Evolutionary conservation across 37 sponge, comb jelly and placozoan species (phyloP).

Genomic region (Ephydatia muelleri): DNA sequence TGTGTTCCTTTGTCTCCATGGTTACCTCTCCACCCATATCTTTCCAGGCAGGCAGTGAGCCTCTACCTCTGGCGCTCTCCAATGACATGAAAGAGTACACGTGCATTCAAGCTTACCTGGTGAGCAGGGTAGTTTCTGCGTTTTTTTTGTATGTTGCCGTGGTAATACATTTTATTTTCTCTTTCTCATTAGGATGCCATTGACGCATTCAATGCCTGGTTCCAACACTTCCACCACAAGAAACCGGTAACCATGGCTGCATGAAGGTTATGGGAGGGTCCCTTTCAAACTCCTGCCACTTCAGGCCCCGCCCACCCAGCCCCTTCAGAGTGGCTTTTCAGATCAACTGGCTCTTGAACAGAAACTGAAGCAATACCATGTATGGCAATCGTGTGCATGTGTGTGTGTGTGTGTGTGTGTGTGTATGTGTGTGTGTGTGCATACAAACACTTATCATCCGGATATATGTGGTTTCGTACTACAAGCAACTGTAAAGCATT

Average conservation of each 20-base stretch:
- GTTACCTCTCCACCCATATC: background rate
- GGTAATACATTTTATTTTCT: conserved; percentile 2
- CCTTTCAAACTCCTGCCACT: background rate
- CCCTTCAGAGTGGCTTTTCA: conserved; percentile 25
- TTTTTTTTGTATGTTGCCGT: background rate
- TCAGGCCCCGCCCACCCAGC: conserved; percentile 6
- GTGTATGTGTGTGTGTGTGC: conserved; percentile 27
- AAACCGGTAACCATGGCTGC: conserved; percentile 66
- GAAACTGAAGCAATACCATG: conserved; percentile 42
- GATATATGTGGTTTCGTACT: too few species aligned
- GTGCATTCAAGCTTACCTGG: conserved; percentile 88
- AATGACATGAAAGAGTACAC: conserved; percentile 81
- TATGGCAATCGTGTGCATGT: conserved; percentile 18
- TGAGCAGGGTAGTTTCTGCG: too few species aligned
- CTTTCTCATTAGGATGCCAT: conserved; percentile 58
- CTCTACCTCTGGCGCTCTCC: conserved; percentile 26
- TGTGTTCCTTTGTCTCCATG: background rate
- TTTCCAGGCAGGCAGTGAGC: conserved; percentile 32
- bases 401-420: conserved; percentile 38
- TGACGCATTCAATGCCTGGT: conserved; percentile 70
- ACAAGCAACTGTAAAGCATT: too few species aligned
- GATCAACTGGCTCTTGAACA: conserved; percentile 60
- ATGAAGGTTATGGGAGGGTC: background rate
- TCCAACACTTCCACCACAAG: conserved; percentile 62
- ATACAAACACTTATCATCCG: background rate